These are phyloP conservation scores for Dynastes tityus DNA, from an alignment of 2,888 invertebrate genomes.

Conservation along the genomic window DNA sequence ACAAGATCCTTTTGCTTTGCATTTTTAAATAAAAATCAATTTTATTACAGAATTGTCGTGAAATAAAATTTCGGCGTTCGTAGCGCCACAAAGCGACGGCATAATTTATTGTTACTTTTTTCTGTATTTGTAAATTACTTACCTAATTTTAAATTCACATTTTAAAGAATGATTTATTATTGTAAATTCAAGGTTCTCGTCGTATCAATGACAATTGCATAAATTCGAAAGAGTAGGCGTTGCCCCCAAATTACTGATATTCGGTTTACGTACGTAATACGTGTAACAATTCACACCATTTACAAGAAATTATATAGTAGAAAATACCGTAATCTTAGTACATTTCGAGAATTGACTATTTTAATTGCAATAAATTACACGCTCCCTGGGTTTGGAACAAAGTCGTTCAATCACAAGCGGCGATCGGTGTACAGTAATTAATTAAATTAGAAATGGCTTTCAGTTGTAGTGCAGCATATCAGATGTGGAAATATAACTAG, in stretches of 20 bases:
- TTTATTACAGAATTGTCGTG: too few species aligned
- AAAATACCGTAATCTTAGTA: neutral
- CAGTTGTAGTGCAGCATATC: too few species aligned
- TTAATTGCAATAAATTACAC: slow-evolving; percentile 9
- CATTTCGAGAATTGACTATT: neutral
- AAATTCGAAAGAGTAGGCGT: slow-evolving; percentile 2
- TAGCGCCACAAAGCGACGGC: too few species aligned
- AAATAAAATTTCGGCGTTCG: too few species aligned
- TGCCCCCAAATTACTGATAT: neutral
- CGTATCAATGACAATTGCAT: neutral
- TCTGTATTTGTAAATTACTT: neutral
- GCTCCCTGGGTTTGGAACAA: neutral
- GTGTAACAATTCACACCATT: slow-evolving; percentile 4
- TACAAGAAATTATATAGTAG: neutral
- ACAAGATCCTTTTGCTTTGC: too few species aligned
- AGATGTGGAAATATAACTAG: too few species aligned
- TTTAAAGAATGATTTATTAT: neutral
- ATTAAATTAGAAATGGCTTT: too few species aligned
- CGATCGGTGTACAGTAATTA: too few species aligned
- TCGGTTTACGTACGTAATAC: neutral
- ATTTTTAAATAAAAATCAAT: too few species aligned
- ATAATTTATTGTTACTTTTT: neutral
- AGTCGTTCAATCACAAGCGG: too few species aligned
- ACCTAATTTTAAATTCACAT: neutral
- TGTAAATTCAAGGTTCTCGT: neutral